phyloP scores from a whole-genome alignment of 1,140 invertebrate genomes.

The Diabrotica undecimpunctata region DNA sequence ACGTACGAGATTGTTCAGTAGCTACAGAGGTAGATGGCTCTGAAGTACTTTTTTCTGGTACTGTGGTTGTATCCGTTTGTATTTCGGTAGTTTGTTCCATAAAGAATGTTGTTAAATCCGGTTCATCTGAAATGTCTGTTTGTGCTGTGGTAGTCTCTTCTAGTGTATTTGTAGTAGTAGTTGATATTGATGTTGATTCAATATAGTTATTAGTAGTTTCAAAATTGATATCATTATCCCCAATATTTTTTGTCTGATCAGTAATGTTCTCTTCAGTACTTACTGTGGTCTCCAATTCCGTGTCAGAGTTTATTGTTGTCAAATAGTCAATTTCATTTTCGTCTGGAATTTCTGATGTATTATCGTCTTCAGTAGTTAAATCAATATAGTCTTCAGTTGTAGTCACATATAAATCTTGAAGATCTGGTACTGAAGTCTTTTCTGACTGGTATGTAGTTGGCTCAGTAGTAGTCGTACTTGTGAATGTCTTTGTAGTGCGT shows the following conservation, averaged over 20 bases:
- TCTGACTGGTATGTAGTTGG: neutral
- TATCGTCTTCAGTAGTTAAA: conserved; percentile 5
- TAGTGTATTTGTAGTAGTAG: neutral
- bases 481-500: neutral
- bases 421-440: neutral
- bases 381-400: conserved; percentile 6
- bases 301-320: too few species aligned
- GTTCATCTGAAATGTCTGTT: neutral
- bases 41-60: neutral
- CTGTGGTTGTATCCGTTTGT: conserved; percentile 15
- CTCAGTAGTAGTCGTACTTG: neutral
- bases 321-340: too few species aligned
- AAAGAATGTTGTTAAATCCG: conserved; percentile 1
- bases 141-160: conserved; percentile 7
- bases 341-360: neutral
- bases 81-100: conserved; percentile 4
- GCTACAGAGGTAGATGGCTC: conserved; percentile 7
- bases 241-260: neutral
- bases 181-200: neutral
- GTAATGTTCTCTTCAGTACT: neutral
- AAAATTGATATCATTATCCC: neutral
- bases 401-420: neutral
- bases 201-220: neutral
- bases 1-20: conserved; percentile 23
- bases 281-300: too few species aligned